A percentile compares a stretch with the other conserved stretches of the same genome.
These are phyloP conservation scores for Eupithecia abbreviata DNA, from an alignment of 2,888 invertebrate species.

Conservation along the genomic window DNA sequence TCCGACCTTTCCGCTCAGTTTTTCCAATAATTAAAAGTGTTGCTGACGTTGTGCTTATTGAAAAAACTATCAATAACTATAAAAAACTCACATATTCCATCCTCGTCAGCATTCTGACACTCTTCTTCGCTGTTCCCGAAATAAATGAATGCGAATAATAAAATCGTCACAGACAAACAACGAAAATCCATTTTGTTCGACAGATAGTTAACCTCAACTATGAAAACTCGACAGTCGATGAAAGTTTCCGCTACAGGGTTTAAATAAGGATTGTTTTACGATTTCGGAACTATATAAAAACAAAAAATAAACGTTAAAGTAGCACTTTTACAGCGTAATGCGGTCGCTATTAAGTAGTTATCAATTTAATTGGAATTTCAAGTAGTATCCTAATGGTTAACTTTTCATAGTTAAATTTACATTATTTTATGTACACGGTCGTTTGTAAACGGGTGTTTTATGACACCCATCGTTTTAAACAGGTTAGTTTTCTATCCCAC, in stretches of 20 bases:
- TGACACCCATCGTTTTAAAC: neutral
- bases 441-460: neutral
- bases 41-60: neutral
- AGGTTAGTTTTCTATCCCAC: neutral
- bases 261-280: slow-evolving; percentile 44
- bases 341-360: neutral
- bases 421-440: neutral
- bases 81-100: slow-evolving; percentile 48
- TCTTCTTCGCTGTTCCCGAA: slow-evolving; percentile 41
- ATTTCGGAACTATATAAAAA: slow-evolving; percentile 3
- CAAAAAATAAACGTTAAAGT: slow-evolving; percentile 27
- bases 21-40: no score
- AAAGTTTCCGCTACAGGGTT: slow-evolving; percentile 41
- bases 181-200: slow-evolving; percentile 45
- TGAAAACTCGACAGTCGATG: slow-evolving; percentile 44
- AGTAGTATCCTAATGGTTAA: neutral
- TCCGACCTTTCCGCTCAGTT: no score
- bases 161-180: slow-evolving; percentile 44
- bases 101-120: slow-evolving; percentile 49
- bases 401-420: neutral
- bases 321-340: slow-evolving; percentile 6
- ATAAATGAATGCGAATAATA: slow-evolving; percentile 42
- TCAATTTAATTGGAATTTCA: neutral
- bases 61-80: neutral
- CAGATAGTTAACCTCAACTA: slow-evolving; percentile 44